Evolutionary conservation across 1,140 invertebrate species (phyloP).

Genomic region (Trissolcus basalis): DNA sequence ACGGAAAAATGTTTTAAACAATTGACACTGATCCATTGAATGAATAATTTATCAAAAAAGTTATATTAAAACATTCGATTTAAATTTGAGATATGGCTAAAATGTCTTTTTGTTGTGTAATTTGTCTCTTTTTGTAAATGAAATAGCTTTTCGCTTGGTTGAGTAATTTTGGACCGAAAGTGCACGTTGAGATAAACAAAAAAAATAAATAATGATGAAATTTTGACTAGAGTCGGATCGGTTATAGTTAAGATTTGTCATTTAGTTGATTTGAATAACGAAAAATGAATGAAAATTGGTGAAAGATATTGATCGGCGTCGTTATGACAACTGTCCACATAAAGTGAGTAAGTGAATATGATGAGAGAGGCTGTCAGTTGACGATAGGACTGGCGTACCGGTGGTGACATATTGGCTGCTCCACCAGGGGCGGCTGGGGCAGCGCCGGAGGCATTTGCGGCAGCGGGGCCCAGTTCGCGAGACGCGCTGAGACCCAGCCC

Average conservation of each 20-base stretch:
- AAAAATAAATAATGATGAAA: too few relatives aligned
- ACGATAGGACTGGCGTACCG: slow-evolving; percentile 75
- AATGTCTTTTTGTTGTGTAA: too few relatives aligned
- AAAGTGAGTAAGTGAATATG: slow-evolving; percentile 57
- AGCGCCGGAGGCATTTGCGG: slow-evolving; percentile 68
- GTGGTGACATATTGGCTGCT: slow-evolving; percentile 71
- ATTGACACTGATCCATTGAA: too few relatives aligned
- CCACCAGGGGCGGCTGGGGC: slow-evolving; percentile 62
- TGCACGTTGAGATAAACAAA: too few relatives aligned
- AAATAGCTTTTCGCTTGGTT: too few relatives aligned
- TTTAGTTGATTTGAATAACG: too few relatives aligned
- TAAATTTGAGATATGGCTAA: too few relatives aligned
- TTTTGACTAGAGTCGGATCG: not conserved
- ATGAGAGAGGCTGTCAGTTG: slow-evolving; percentile 61
- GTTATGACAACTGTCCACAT: slow-evolving; percentile 39
- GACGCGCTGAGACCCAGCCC: slow-evolving; percentile 82
- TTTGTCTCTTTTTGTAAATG: too few relatives aligned
- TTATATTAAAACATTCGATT: too few relatives aligned
- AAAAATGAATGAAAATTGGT: not conserved
- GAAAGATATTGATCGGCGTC: not conserved
- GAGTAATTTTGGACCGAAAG: too few relatives aligned
- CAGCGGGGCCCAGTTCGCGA: slow-evolving; percentile 78
- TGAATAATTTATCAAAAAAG: too few relatives aligned
- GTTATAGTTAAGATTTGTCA: not conserved
- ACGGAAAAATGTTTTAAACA: too few relatives aligned